Evolutionary conservation across 2,888 invertebrate species (phyloP), one percentile per base, ranked within the genome.

Genomic region (Cyrtodaria siliqua): DNA sequence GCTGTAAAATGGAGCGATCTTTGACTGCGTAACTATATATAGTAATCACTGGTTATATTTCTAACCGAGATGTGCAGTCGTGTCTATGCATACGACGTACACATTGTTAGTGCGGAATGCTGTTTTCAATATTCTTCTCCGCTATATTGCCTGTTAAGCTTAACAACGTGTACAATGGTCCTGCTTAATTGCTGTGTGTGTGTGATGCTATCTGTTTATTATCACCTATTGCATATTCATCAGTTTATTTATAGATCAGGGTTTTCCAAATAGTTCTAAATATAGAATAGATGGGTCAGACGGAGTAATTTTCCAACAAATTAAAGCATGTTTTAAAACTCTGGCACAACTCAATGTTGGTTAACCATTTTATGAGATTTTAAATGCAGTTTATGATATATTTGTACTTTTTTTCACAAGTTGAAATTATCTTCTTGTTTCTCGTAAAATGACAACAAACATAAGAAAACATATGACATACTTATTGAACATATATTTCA

Each of bases 21-120:
- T 64, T 69, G 68, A 71, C 67, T 79, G 76, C 80, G 80, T 80
- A 80, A 80, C 80, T 80, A 80, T 80, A 55, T 73, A 73, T 75
- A 69, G 77, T 75, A 69, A 57, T 77, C 80, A 80, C 80, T 80
- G 80, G 80, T 80, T 73, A 80, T 77, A 75, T 80, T 71, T 80
- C 76, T 80, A 80, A 80, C 80, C 55, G 69, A 69, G 70, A 72
- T 74, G 73, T 76, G 47, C 62, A 73, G 57, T 80, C 76, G 76
- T 77, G 70, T 64, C 49, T 24, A 23, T 49, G 20, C 26, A 26
- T 66, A 72, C 76, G 61, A 61, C 70, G 44, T 16, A 66, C 70
- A 70, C 76, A 73, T 76, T 74, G 60, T 72, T 73, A 80, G 77
- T 80, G 73, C 76, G 80, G 80, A 80, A 80, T 80, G 80, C 80